These are phyloP conservation scores for Pangasianodon hypophthalmus DNA, from an alignment of 2,113 vertebrate genomes.

Conservation along the genomic window DNA sequence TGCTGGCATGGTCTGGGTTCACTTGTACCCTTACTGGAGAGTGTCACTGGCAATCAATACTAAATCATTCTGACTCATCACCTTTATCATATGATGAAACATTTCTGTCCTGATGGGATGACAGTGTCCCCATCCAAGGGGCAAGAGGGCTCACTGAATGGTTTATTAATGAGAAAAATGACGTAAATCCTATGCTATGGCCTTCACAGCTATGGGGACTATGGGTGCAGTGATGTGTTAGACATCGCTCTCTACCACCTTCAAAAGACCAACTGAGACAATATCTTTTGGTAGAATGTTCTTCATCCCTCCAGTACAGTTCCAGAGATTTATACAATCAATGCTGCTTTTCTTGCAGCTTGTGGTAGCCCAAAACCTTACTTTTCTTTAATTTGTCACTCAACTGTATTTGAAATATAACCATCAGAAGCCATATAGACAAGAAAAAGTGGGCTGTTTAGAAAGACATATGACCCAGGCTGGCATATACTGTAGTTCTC, in stretches of 20 bases:
- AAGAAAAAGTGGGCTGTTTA: background rate
- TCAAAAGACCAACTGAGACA: background rate
- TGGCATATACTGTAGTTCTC: conserved; percentile 7
- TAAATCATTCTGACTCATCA: too few relatives aligned
- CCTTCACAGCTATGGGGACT: background rate
- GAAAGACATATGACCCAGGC: conserved; percentile 26
- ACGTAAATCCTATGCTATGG: background rate
- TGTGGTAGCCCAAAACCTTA: background rate
- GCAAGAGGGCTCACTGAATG: background rate
- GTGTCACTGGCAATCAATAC: background rate
- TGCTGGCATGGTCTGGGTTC: background rate
- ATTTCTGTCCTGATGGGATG: background rate
- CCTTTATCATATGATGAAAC: background rate
- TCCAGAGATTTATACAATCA: background rate
- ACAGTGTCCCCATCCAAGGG: background rate
- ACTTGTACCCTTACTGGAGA: background rate
- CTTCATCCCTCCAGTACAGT: background rate
- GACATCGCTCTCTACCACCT: background rate
- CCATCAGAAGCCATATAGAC: conserved; percentile 12
- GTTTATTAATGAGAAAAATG: background rate
- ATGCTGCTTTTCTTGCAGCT: background rate
- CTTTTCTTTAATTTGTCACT: background rate
- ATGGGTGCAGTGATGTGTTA: background rate
- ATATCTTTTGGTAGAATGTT: background rate
- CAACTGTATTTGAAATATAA: background rate